These are phyloP conservation scores for Myotis pilosus DNA, from an alignment of 2,797 vertebrate species.

Conservation along the genomic window DNA sequence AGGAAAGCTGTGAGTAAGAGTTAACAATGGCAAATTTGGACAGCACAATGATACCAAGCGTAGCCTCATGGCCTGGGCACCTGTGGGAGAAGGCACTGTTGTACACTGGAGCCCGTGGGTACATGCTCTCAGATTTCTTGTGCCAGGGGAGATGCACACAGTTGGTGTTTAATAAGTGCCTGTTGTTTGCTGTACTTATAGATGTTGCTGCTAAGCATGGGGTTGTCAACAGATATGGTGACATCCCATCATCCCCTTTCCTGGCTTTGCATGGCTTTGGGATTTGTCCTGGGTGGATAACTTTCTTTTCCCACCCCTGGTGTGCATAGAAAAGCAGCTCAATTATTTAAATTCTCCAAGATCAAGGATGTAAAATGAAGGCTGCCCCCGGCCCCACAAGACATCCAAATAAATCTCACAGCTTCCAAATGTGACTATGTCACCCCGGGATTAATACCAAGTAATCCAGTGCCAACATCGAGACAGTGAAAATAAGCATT, in stretches of 20 bases:
- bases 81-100: fast-evolving
- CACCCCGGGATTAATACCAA: conserved; percentile 57
- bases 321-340: conserved; percentile 28
- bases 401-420: conserved; percentile 64
- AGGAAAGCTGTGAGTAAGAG: background rate
- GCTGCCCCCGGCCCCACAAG: conserved; percentile 70
- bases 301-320: conserved; percentile 25
- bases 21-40: background rate
- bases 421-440: conserved; percentile 60
- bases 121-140: background rate
- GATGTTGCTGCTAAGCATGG: background rate
- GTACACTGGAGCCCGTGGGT: fast-evolving
- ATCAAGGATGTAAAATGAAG: conserved; percentile 72
- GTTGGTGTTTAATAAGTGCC: background rate
- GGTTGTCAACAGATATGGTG: background rate
- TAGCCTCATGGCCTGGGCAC: background rate
- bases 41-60: background rate
- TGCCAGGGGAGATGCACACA: background rate
- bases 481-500: conserved; percentile 70
- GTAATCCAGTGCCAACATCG: conserved; percentile 49
- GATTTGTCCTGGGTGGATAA: background rate
- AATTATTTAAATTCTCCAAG: conserved; percentile 70
- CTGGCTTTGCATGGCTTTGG: background rate
- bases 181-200: background rate
- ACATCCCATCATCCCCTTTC: background rate